Evolutionary conservation across 2,888 invertebrate genomes (phyloP).

Genomic region (Tinea trinotella): DNA sequence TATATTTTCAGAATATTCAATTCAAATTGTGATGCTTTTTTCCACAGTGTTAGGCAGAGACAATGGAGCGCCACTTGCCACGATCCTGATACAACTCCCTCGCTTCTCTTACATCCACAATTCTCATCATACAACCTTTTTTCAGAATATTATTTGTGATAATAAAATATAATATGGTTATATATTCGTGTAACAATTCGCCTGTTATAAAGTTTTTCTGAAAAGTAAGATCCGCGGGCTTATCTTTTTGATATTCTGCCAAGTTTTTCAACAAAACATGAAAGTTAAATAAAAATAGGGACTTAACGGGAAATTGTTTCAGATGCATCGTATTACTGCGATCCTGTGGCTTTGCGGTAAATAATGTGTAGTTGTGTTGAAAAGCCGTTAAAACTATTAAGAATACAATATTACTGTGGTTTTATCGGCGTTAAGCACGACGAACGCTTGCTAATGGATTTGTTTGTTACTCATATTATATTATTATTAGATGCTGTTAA

Average conservation of each 20-base stretch:
- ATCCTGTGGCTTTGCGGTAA: conserved; percentile 29
- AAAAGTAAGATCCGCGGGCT: conserved; percentile 7
- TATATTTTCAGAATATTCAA: too few species aligned
- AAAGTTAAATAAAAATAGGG: conserved; percentile 23
- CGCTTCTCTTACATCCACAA: too few species aligned
- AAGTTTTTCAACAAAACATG: conserved; percentile 23
- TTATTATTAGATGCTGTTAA: not conserved
- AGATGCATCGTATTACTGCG: conserved; percentile 26
- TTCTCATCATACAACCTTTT: too few species aligned
- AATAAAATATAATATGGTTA: not conserved
- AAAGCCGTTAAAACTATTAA: conserved; percentile 6
- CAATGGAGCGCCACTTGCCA: too few species aligned
- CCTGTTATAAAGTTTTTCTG: not conserved
- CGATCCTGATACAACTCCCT: too few species aligned
- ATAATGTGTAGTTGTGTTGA: conserved; percentile 24
- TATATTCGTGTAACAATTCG: conserved; percentile 4
- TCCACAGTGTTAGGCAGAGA: too few species aligned
- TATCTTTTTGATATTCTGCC: conserved; percentile 22
- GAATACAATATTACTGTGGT: not conserved
- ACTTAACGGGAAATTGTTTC: conserved; percentile 26
- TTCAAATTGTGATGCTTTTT: too few species aligned
- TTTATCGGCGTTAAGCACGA: not conserved
- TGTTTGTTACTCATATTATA: not conserved
- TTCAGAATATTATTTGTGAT: too few species aligned
- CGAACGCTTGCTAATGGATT: not conserved